Evolutionary conservation across 2,113 vertebrate species (phyloP), one percentile per base, ranked within the genome.

Genomic region (Rutilus rutilus): DNA sequence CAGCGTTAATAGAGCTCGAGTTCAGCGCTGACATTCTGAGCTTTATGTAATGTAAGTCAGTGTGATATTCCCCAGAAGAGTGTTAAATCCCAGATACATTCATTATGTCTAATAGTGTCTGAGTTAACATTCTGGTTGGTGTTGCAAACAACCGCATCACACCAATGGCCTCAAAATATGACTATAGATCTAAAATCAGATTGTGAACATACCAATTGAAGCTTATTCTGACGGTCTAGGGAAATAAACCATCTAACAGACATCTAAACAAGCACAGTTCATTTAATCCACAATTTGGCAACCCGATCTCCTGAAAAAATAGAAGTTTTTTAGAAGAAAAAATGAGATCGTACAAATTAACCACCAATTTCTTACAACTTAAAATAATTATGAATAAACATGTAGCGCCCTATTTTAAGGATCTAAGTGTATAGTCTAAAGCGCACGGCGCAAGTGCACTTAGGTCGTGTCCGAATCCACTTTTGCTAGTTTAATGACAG

Each of bases 1-100:
- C 78, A 62, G 78, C 3, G 39, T 67, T 82, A 82, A 82, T 80
- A 60, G 57, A 80, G 57, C 79, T 67, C 19, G 25, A 69, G 79
- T 47, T 69, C 62, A 33, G 39, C 25, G 23, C 62, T 82, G 79
- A 82, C 62, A 82, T 39, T 33, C 62, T 67, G n/a, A 47, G 59
- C 62, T 82, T 69, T 47, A 82, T 50, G 39, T 50, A 67, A 67
- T 82, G 25, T 12, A 50, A 67, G 60, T 67, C 36, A 80, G 36
- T 67, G 60, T 82, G 60, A 82, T 82, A 65, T 69, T 82, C 39
- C 42, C 62, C 45, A 54, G 75, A 52, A 77, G 75, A 77, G 42
- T 19, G 50, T 77, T 54, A 77, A 30, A 77, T 21, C 50, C 42
- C 73, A 75, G 42, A 75, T 45, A 50, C 42, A 75, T 75, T 75